phyloP scores from a whole-genome alignment of 2,797 vertebrate species.

The Rhinichthys osculus region DNA sequence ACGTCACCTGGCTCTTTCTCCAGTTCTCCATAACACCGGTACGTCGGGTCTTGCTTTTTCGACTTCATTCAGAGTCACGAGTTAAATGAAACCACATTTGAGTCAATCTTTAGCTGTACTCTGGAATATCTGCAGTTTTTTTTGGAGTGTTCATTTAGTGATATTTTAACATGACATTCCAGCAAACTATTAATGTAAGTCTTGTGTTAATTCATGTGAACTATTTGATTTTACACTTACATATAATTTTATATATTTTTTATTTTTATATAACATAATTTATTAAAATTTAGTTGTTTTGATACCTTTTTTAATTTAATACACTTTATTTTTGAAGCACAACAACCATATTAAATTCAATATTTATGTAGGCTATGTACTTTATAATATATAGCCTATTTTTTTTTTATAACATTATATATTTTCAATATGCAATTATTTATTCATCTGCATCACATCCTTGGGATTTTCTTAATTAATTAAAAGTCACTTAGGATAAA shows the following conservation, averaged over 20 bases:
- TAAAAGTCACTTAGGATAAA: neutral
- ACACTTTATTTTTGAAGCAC: neutral
- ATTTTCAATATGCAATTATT: neutral
- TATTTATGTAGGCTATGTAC: neutral
- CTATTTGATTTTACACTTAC: neutral
- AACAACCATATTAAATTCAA: neutral
- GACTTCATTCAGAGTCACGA: neutral
- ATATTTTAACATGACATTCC: neutral
- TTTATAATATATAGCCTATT: too few species aligned
- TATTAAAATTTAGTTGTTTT: neutral
- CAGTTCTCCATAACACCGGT: constrained; percentile 82
- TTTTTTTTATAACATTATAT: neutral
- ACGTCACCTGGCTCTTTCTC: constrained; percentile 78
- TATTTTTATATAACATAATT: neutral
- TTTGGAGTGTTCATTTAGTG: neutral
- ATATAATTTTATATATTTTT: neutral
- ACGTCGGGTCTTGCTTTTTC: constrained; percentile 55
- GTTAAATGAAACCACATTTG: neutral
- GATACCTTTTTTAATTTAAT: neutral
- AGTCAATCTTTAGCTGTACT: neutral
- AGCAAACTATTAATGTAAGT: neutral
- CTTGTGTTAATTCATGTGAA: neutral
- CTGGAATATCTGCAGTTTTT: neutral
- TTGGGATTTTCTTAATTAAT: neutral
- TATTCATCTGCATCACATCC: neutral